Conservation (phyloP, 1,140 invertebrate genomes). For the Lepidurus couesii region DNA sequence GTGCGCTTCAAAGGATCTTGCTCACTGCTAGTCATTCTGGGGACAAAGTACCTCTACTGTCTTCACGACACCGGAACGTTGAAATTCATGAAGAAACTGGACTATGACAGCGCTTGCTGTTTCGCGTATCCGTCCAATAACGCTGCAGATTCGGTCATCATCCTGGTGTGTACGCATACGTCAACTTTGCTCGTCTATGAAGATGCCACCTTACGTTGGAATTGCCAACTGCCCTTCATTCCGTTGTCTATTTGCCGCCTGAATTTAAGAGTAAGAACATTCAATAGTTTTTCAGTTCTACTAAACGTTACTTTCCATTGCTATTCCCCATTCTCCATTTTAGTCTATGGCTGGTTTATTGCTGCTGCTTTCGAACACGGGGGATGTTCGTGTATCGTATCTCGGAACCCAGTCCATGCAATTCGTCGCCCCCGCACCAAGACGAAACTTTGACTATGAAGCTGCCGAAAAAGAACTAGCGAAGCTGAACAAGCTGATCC, state of each 20-base stretch:
- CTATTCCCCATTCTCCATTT: constrained; percentile 42
- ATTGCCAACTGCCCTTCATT: constrained; percentile 66
- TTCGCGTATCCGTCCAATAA: constrained; percentile 61
- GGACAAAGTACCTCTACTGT: constrained; percentile 67
- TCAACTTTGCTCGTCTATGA: constrained; percentile 69
- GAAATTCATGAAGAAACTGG: constrained; percentile 71
- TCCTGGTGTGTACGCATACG: constrained; percentile 62
- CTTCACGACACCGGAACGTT: constrained; percentile 66
- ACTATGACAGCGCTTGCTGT: constrained; percentile 69
- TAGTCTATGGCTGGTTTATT: constrained; percentile 63
- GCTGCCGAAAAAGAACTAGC: constrained; percentile 63
- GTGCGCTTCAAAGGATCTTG: constrained; percentile 51
- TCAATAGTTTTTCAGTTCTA: neutral
- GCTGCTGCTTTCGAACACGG: constrained; percentile 63
- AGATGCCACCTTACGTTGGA: constrained; percentile 73
- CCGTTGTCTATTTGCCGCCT: constrained; percentile 58
- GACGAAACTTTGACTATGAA: constrained; percentile 60
- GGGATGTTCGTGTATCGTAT: constrained; percentile 68
- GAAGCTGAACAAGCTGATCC: constrained; percentile 55
- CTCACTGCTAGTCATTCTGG: constrained; percentile 60
- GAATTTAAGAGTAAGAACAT: constrained; percentile 50
- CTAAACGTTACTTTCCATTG: neutral
- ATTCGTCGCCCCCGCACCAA: constrained; percentile 63
- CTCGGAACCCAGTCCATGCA: constrained; percentile 80
- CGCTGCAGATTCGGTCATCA: constrained; percentile 56